A percentile compares a stretch with the other conserved stretches of the same genome.
These are phyloP conservation scores for Erpornis zantholeuca DNA, from an alignment of 2,113 vertebrate genomes.

Conservation along the genomic window DNA sequence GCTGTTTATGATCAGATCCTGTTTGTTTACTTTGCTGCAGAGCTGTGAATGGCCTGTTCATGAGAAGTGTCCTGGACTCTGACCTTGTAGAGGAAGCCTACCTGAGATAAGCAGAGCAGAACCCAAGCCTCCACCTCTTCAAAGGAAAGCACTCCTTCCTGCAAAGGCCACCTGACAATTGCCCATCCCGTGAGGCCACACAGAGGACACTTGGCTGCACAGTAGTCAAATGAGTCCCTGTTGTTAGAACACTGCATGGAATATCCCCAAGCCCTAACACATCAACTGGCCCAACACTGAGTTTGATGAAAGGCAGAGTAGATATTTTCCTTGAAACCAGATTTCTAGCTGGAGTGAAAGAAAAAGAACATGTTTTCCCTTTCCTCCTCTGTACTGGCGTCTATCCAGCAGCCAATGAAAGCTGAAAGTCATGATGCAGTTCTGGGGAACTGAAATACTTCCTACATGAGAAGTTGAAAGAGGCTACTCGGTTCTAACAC, in stretches of 20 bases:
- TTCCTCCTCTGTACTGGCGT: neutral
- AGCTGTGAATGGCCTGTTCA: neutral
- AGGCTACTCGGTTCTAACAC: neutral
- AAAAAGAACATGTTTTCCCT: neutral
- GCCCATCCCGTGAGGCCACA: neutral
- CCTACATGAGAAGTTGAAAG: neutral
- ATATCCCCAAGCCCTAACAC: neutral
- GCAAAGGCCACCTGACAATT: neutral
- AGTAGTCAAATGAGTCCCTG: neutral
- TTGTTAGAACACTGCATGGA: neutral
- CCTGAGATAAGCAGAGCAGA: neutral
- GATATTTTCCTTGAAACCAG: neutral
- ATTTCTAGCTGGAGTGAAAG: neutral
- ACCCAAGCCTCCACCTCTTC: neutral
- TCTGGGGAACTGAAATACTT: neutral
- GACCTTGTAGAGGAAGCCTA: neutral
- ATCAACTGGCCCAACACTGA: neutral
- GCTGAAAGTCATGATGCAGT: neutral
- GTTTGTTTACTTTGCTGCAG: conserved; percentile 24
- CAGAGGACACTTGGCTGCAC: neutral
- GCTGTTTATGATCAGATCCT: conserved; percentile 14
- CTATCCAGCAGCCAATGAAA: neutral
- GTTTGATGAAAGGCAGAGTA: neutral
- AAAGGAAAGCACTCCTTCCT: neutral
- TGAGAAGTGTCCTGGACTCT: neutral